phyloP scores from a whole-genome alignment of 2,797 vertebrate genomes.

The Notamacropus eugenii region DNA sequence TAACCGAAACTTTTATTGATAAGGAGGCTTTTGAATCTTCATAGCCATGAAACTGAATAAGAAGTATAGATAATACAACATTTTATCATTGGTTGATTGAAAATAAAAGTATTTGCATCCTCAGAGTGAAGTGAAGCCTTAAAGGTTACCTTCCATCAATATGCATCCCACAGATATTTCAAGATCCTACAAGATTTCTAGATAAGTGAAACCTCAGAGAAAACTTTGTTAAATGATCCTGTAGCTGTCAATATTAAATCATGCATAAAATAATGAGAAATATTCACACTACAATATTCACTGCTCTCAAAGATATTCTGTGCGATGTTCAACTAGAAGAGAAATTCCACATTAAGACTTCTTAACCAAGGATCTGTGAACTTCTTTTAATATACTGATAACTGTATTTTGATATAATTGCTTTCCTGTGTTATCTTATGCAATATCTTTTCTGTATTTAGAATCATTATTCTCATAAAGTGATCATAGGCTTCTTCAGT shows the following conservation, averaged over 20 bases:
- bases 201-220: not conserved
- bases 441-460: not conserved
- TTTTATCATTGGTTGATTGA: not conserved
- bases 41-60: not conserved
- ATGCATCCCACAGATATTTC: not conserved
- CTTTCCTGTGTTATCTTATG: not conserved
- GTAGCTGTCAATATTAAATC: not conserved
- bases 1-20: not conserved
- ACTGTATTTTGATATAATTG: not conserved
- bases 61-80: not conserved
- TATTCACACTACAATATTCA: not conserved
- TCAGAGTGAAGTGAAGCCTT: not conserved
- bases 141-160: not conserved
- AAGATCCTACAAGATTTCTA: not conserved
- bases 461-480: not conserved
- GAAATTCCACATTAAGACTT: not conserved
- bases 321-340: not conserved
- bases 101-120: not conserved
- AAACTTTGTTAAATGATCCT: not conserved
- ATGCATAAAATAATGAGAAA: not conserved
- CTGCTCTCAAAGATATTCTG: not conserved
- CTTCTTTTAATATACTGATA: not conserved
- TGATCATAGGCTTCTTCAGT: not conserved
- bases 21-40: not conserved
- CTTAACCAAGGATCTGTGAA: not conserved